Conservation (phyloP, 2,888 invertebrate species). For the Xylocampa areola region DNA sequence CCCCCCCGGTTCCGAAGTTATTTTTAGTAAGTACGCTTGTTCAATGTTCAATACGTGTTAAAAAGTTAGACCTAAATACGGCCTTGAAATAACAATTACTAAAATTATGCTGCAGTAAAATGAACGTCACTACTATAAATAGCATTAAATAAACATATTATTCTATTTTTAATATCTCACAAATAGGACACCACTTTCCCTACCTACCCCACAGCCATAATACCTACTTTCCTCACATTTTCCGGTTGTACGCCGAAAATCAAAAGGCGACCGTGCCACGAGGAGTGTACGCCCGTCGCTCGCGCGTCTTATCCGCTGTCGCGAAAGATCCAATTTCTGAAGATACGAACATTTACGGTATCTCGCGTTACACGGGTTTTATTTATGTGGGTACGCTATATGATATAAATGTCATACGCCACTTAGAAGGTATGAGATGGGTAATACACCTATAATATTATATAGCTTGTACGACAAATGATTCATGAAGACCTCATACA, state of each 20-base stretch:
- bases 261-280: slow-evolving; percentile 15
- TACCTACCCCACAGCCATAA: slow-evolving; percentile 15
- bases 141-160: no score
- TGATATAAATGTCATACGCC: slow-evolving; percentile 33
- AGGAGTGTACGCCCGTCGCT: neutral
- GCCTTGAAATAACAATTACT: no score
- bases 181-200: slow-evolving; percentile 4
- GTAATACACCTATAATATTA: neutral
- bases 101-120: no score
- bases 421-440: slow-evolving; percentile 23
- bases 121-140: no score
- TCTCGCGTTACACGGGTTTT: slow-evolving; percentile 27
- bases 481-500: no score
- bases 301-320: slow-evolving; percentile 5
- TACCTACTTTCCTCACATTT: slow-evolving; percentile 28
- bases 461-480: no score
- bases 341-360: neutral
- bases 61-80: no score
- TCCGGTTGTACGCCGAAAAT: slow-evolving; percentile 3
- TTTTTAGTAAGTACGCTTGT: no score
- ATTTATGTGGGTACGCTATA: slow-evolving; percentile 35
- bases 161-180: slow-evolving; percentile 1
- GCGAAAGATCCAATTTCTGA: slow-evolving; percentile 15
- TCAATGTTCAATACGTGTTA: no score
- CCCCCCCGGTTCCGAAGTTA: no score